Evolutionary conservation across 2,888 invertebrate genomes (phyloP), one percentile per base, ranked within the genome.

Genomic region (Catocala fraxini): DNA sequence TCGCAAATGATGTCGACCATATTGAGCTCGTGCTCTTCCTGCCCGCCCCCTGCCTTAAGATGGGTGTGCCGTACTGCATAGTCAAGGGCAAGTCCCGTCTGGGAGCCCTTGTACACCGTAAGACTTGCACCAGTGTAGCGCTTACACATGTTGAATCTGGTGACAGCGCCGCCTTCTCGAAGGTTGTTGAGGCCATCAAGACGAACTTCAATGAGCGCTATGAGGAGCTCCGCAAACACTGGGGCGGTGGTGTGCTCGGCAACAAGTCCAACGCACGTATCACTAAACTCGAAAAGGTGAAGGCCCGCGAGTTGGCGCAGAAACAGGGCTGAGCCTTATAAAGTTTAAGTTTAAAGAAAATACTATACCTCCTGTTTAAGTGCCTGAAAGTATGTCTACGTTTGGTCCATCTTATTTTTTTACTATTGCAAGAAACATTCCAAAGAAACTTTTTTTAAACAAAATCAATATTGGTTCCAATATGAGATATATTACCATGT

Each of bases 61-160:
- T 99, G 99, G 99, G 99, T 65, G 99, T 99, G n/a, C 99, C 99
- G 13, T 99, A 99, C 94, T 99, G 99, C 92, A 99, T 99, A 80
- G 97, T 99, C 34, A 99, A 99, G 94, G 99, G 99, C 87, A 99
- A 99, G 94, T 98, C 99, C 46, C 97, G 99, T 69, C 95, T 99
- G 63, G 99, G 99, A 82, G 96, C 97, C 74, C 96, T 99, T 61
- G 99, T 99, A 0, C 97, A 98, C 87, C 97, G 99, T 87, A 99
- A 99, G 95, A 99, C 99, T 0, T 98, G 98, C 94, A 96, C 98
- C 0, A 95, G 97, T 77, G 93, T 99, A 78, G 99, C 99, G 51
- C 93, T 99, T 67, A 97, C 98, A 78, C 96, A 97, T 90, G 98
- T 98, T 79, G 97, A 98, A 83, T 95, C 96, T 70, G 98, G 98